These are phyloP conservation scores for Pandemis corylana DNA, from an alignment of 2,888 invertebrate genomes.

Conservation along the genomic window DNA sequence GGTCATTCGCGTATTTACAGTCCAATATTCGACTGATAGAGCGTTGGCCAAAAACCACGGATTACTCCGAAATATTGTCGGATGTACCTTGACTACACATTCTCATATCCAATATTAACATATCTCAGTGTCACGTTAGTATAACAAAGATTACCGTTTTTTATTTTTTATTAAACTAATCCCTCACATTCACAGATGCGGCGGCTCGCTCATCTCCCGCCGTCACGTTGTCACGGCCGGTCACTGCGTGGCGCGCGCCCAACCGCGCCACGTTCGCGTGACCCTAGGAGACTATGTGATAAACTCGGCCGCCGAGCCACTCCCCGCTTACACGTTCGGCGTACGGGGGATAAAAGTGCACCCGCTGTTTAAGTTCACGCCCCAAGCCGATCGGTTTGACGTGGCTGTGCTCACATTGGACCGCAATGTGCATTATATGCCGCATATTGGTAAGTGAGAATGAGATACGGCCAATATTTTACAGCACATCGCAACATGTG, in stretches of 20 bases:
- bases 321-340: constrained; percentile 96
- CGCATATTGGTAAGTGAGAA: constrained; percentile 88
- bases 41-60: no score
- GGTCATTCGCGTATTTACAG: no score
- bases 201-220: constrained; percentile 95
- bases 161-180: neutral
- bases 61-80: no score
- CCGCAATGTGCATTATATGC: constrained; percentile 95
- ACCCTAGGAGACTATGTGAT: constrained; percentile 97
- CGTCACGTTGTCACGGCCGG: constrained; percentile 97
- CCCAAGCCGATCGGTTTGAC: constrained; percentile 95
- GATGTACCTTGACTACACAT: no score
- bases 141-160: no score
- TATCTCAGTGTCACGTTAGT: no score
- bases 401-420: constrained; percentile 95
- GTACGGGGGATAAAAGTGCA: constrained; percentile 95
- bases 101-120: no score
- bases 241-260: constrained; percentile 96
- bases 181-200: constrained; percentile 86
- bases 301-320: constrained; percentile 95
- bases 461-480: neutral
- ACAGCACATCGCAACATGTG: no score
- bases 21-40: no score
- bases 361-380: constrained; percentile 93
- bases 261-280: constrained; percentile 95